Evolutionary conservation across 2,113 vertebrate species (phyloP).

Genomic region (Micronycteris hirsuta): DNA sequence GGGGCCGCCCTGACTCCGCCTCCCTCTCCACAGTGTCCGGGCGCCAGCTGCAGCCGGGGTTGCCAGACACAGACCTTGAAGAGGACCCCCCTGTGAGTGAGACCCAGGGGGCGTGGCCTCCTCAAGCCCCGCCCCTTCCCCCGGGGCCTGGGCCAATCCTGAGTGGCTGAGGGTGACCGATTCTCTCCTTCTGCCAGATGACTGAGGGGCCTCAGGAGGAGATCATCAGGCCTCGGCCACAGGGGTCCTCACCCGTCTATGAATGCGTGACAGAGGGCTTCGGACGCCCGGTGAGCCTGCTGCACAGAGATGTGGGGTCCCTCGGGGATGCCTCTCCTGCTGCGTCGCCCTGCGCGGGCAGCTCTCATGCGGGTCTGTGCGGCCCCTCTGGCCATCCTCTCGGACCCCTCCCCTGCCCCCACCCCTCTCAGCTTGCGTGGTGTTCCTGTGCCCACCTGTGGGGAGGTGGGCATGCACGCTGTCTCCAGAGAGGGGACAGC

Average conservation of each 20-base stretch:
- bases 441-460: not conserved
- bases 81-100: slow-evolving; percentile 80
- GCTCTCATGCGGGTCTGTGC: rapidly evolving
- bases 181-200: slow-evolving; percentile 78
- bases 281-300: slow-evolving; percentile 81
- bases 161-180: rapidly evolving
- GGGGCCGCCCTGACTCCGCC: rapidly evolving
- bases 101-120: rapidly evolving
- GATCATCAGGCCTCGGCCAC: slow-evolving; percentile 91
- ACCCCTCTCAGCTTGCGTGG: not conserved
- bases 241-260: slow-evolving; percentile 96
- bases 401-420: too few relatives aligned
- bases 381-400: not conserved
- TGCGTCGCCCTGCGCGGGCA: rapidly evolving
- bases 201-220: slow-evolving; percentile 85
- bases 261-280: slow-evolving; percentile 85
- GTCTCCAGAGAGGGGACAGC: not conserved
- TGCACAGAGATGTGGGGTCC: rapidly evolving
- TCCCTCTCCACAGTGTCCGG: slow-evolving; percentile 76
- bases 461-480: rapidly evolving
- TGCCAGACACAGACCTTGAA: slow-evolving; percentile 63
- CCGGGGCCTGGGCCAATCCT: not conserved
- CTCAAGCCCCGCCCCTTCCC: rapidly evolving
- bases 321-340: rapidly evolving
- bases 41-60: slow-evolving; percentile 74